These are phyloP conservation scores for Vireo griseus DNA, from an alignment of 2,797 vertebrate species.

Conservation along the genomic window DNA sequence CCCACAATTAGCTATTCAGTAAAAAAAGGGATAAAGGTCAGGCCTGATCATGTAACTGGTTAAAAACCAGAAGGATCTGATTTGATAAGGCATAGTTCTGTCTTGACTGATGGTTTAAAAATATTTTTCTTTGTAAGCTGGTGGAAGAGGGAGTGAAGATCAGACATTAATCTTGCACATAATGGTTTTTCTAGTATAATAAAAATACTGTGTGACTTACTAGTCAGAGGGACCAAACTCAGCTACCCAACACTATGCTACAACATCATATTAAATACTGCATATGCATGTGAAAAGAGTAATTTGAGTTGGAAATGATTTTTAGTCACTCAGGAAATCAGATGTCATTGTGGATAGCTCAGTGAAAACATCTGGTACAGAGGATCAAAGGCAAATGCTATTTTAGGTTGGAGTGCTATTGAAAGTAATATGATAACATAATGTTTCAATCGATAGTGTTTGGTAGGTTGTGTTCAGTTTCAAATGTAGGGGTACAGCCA, in stretches of 20 bases:
- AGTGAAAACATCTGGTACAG: constrained; percentile 30
- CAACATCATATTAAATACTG: neutral
- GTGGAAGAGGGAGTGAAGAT: neutral
- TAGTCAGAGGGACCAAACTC: neutral
- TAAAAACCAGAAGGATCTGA: neutral
- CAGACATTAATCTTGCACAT: neutral
- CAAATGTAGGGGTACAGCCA: neutral
- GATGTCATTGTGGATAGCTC: neutral
- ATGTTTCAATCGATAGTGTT: constrained; percentile 36
- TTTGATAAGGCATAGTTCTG: neutral
- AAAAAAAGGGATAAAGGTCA: neutral
- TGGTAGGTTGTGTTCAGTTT: neutral
- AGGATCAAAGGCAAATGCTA: constrained; percentile 23
- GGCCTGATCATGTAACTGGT: neutral
- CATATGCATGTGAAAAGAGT: neutral
- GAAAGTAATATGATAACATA: constrained; percentile 14
- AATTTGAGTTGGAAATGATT: constrained; percentile 14
- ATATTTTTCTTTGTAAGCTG: neutral
- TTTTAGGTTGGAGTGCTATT: neutral
- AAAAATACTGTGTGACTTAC: neutral
- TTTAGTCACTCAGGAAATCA: constrained; percentile 27
- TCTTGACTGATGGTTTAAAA: neutral
- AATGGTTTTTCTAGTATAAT: neutral
- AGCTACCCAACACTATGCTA: neutral
- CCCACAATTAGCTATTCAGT: neutral